These are phyloP conservation scores for Procapra przewalskii DNA, from an alignment of 2,113 vertebrate genomes.

Conservation along the genomic window DNA sequence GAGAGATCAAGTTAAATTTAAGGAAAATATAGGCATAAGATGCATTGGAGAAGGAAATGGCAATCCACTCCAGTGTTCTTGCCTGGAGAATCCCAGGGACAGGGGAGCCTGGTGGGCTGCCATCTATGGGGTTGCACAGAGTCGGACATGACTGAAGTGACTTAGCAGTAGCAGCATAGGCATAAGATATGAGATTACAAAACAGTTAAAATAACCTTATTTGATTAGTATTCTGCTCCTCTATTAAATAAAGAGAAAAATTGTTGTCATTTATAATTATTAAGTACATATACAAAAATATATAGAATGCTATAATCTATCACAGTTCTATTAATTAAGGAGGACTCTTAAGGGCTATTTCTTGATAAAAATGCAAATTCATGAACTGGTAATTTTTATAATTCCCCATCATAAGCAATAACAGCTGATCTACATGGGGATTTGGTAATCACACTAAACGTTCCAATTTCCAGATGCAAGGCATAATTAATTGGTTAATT, in stretches of 20 bases:
- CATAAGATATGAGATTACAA: neutral
- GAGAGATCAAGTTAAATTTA: neutral
- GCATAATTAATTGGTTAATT: neutral
- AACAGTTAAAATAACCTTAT: neutral
- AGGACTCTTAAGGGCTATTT: neutral
- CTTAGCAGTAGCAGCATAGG: neutral
- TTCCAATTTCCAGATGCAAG: slow-evolving; percentile 10
- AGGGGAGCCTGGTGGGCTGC: too few species aligned
- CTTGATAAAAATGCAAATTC: slow-evolving; percentile 2
- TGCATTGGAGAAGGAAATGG: too few species aligned
- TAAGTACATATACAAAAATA: neutral
- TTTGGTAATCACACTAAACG: neutral
- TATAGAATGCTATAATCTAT: neutral
- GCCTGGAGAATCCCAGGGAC: too few species aligned
- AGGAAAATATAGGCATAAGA: neutral
- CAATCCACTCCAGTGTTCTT: too few species aligned
- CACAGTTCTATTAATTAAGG: neutral
- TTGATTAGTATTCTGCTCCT: neutral
- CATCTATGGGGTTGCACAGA: too few species aligned
- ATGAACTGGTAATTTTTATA: slow-evolving; percentile 19
- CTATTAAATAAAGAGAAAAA: neutral
- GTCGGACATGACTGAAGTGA: too few species aligned
- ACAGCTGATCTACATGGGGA: neutral
- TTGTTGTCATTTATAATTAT: neutral
- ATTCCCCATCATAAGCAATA: neutral